Evolutionary conservation across 2,888 invertebrate genomes (phyloP).

Genomic region (Phorcus lineatus): DNA sequence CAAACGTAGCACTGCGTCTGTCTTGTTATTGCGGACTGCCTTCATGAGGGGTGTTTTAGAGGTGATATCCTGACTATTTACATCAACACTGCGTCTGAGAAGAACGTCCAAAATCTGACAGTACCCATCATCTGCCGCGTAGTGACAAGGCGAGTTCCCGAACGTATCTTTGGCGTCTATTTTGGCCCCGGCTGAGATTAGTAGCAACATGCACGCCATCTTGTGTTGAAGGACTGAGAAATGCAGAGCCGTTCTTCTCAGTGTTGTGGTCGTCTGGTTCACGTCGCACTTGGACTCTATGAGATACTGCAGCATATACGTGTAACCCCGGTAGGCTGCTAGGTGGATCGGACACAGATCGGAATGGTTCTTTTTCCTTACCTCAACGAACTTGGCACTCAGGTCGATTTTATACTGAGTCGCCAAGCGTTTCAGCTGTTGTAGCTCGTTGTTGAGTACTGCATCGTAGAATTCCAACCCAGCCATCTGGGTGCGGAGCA

Average conservation of each 20-base stretch:
- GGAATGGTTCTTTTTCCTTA: constrained; percentile 73
- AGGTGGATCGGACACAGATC: constrained; percentile 74
- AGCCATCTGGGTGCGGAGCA: constrained; percentile 68
- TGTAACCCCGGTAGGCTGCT: constrained; percentile 73
- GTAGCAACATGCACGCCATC: constrained; percentile 73
- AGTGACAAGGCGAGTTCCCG: constrained; percentile 74
- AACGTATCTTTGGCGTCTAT: constrained; percentile 74
- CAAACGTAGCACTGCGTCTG: constrained; percentile 71
- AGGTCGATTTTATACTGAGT: constrained; percentile 74
- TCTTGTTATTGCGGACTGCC: constrained; percentile 74
- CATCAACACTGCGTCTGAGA: constrained; percentile 70
- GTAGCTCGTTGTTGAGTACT: constrained; percentile 74
- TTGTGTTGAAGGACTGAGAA: constrained; percentile 75
- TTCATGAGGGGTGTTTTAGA: constrained; percentile 75
- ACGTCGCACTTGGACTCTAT: constrained; percentile 74
- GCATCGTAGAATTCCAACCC: constrained; percentile 75
- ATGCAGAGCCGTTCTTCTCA: constrained; percentile 73
- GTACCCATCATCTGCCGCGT: constrained; percentile 75
- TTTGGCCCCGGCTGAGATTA: constrained; percentile 73
- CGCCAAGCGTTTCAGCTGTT: constrained; percentile 69
- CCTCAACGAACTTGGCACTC: constrained; percentile 74
- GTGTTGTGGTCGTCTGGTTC: constrained; percentile 71
- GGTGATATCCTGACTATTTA: constrained; percentile 74
- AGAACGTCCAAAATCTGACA: constrained; percentile 73
- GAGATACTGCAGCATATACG: constrained; percentile 72